phyloP scores from a whole-genome alignment of 2,797 vertebrate species.

The Alauda arvensis region DNA sequence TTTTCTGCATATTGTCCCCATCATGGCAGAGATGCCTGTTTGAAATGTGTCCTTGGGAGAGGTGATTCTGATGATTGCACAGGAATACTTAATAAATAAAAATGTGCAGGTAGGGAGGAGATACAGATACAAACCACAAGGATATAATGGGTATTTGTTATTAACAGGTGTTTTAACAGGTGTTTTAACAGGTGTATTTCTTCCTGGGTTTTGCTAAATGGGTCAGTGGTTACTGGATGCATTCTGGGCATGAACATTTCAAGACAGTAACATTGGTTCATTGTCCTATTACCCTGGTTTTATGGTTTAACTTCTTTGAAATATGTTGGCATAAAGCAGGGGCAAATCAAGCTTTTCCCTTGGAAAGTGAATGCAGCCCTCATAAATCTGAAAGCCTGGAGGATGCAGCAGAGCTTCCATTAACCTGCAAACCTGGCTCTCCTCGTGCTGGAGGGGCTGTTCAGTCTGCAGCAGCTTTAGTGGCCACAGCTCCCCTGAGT shows the following conservation, averaged over 20 bases:
- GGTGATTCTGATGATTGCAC: not conserved
- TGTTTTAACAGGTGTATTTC: not conserved
- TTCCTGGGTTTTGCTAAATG: not conserved
- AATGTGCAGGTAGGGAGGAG: not conserved
- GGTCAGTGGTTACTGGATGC: not conserved
- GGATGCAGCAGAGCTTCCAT: not conserved
- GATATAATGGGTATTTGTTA: not conserved
- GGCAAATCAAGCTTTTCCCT: not conserved
- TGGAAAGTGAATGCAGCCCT: not conserved
- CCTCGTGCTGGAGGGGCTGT: not conserved
- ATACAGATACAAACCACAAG: not conserved
- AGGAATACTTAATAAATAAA: not conserved
- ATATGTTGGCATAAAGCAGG: not conserved
- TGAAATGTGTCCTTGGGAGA: not conserved
- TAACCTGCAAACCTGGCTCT: not conserved
- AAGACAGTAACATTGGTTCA: not conserved
- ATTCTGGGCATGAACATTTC: not conserved
- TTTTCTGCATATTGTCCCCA: not conserved
- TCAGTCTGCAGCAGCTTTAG: not conserved
- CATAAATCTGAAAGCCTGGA: not conserved
- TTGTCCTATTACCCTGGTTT: not conserved
- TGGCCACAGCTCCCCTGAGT: not conserved
- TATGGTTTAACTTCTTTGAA: constrained; percentile 7
- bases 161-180: not conserved
- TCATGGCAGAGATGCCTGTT: not conserved